Evolutionary conservation across 2,888 invertebrate species (phyloP), one percentile per base, ranked within the genome.

Genomic region (Amphimallon solstitiale): DNA sequence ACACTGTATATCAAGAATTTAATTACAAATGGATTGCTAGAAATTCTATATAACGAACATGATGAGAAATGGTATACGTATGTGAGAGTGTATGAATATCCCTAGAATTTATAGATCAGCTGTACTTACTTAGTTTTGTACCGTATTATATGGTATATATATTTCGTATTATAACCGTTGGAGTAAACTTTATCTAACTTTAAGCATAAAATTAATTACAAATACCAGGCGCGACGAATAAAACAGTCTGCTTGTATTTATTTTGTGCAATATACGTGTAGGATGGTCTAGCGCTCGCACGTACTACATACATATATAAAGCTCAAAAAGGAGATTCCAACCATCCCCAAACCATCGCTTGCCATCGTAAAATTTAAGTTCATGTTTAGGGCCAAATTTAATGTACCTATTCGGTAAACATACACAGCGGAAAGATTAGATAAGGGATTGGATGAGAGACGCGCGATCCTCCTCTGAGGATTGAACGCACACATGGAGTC

Each of bases 391-490:
- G 49, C 15, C 65, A 70, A 68, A 60, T 67, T 61, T 70, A 70
- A 71, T 68, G 71, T 65, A 54, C 67, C 65, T 65, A 65, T 70
- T 69, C 70, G 67, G 67, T 70, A 69, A 66, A 62, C 61, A 66
- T 62, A 62, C 65, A 68, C 71, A 69, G 64, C 59, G 66, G 68
- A 73, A 72, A 72, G 73, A 73, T 73, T 72, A 73, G 73, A 73
- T 73, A 72, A 72, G 66, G 63, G 38, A 43, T 43, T 35, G 51
- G 51, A 46, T 12, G 34, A 23, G 45, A 43, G 19, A 46, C 56
- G 45, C 45, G 59, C 43, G n/a, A 9, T 14, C 29, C 29, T 29
- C 59, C 45, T 45, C 34, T 29, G 59, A 45, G 59, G 45, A 60
- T 60, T 60, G 23, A 45, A 60, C 43, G 59, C 34, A 29, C 29